Base-by-base conservation (phyloP, 2,888 invertebrate species). In the Ornithoptera alexandrae region DNA sequence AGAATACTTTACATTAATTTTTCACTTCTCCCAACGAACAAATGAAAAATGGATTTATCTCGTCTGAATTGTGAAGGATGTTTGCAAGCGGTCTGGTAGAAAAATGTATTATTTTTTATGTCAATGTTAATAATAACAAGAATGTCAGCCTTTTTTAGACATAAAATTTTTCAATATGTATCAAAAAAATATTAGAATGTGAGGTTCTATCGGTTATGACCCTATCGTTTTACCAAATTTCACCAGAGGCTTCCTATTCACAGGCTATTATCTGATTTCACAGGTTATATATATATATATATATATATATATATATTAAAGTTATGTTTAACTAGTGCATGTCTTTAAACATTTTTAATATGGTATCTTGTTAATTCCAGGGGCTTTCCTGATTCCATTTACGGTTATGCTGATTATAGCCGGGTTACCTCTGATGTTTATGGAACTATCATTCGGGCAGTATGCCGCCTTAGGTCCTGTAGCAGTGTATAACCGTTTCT, bases 361-460 rank as follows among this genome's bases (percentile, higher is more conserved):
- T 53, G 18, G 8, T 6, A 18, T 17, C 22, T 50, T 36, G 18
- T 69, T 61, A 12, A 17, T 89, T 88, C 15, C 89, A 94, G 96
- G 96, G 67, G 96, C 96, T 53, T 97, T 97, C 85, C 93, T 97
- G 30, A 96, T 97, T 82, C 97, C 97, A 15, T 97, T 97, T 83
- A 94, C 95, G 70, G 93, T 96, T 72, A 96, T 97, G 95, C 93
- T 97, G 74, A 93, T 97, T 76, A 94, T 96, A 77, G 96, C 96
- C 68, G 97, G 97, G 10, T 89, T 97, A 68, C 97, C 97, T 39
- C 93, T 97, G 10, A 96, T 97, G 94, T 97, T 97, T 80, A 95
- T 97, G 95, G 97, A 97, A 84, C 89, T 97, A n/a, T 95, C 96
- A 0, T 95, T 97, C 73, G 97, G 97, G 0, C 97, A 97, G 84